These are phyloP conservation scores for Saimiri boliviensis DNA, from an alignment of 2,113 vertebrate species.

Conservation along the genomic window DNA sequence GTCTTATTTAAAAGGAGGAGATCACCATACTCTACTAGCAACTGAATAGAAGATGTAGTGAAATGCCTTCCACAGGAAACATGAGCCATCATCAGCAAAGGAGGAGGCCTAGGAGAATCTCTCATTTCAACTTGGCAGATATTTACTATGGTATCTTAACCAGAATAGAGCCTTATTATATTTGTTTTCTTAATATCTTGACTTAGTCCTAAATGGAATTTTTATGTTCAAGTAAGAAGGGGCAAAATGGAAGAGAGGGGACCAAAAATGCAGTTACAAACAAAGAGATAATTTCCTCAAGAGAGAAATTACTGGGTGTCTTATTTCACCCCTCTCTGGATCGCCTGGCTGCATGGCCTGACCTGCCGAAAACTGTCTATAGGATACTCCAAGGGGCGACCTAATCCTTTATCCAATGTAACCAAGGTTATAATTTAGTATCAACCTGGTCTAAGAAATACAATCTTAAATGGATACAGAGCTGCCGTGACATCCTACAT, in stretches of 20 bases:
- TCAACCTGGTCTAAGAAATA: neutral
- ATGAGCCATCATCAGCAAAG: neutral
- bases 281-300: neutral
- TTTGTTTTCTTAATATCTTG: constrained; percentile 9
- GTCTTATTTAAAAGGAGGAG: neutral
- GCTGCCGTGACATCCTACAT: neutral
- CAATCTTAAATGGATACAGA: neutral
- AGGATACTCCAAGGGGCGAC: neutral
- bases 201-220: constrained; percentile 7
- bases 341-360: neutral
- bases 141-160: neutral
- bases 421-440: neutral
- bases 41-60: neutral
- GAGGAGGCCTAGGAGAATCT: neutral
- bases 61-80: neutral
- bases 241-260: neutral
- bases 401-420: neutral
- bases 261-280: neutral
- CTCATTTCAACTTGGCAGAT: neutral
- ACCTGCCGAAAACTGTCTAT: neutral
- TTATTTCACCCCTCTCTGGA: neutral
- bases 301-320: neutral
- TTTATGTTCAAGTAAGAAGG: neutral
- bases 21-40: neutral
- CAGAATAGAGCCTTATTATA: neutral